Percentiles rank a stretch among this genome's conserved stretches.
Conservation (phyloP, 2,797 vertebrate genomes). For the Erpetoichthys calabaricus region DNA sequence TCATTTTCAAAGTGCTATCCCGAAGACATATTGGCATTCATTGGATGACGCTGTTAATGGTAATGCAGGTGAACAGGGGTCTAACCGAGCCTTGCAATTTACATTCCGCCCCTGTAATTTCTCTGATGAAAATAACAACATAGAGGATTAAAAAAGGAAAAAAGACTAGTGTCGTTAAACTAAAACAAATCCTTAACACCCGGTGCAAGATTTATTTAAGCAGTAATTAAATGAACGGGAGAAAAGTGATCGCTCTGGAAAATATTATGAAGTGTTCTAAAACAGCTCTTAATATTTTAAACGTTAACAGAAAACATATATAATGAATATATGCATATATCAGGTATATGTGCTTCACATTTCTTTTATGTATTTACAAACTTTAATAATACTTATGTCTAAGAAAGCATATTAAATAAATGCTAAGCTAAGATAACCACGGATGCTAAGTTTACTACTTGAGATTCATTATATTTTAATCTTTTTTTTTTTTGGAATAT, state of each 20-base stretch:
- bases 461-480: too few relatives aligned
- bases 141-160: constrained; percentile 39
- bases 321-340: too few relatives aligned
- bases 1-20: constrained; percentile 36
- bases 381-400: too few relatives aligned
- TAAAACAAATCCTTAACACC: constrained; percentile 62
- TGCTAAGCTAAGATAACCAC: too few relatives aligned
- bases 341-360: too few relatives aligned
- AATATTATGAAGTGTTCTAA: constrained; percentile 26
- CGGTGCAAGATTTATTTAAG: constrained; percentile 47
- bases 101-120: constrained; percentile 49
- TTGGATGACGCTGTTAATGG: constrained; percentile 47
- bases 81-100: constrained; percentile 40
- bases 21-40: constrained; percentile 41
- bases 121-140: constrained; percentile 61
- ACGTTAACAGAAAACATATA: too few relatives aligned
- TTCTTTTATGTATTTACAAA: too few relatives aligned
- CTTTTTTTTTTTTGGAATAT: too few relatives aligned
- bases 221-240: constrained; percentile 57
- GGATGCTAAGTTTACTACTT: too few relatives aligned
- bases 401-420: too few relatives aligned
- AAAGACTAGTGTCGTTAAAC: constrained; percentile 48
- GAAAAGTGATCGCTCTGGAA: constrained; percentile 49
- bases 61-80: constrained; percentile 38
- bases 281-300: too few relatives aligned